Conservation (phyloP, 2,113 vertebrate genomes). For the Pimephales promelas region DNA sequence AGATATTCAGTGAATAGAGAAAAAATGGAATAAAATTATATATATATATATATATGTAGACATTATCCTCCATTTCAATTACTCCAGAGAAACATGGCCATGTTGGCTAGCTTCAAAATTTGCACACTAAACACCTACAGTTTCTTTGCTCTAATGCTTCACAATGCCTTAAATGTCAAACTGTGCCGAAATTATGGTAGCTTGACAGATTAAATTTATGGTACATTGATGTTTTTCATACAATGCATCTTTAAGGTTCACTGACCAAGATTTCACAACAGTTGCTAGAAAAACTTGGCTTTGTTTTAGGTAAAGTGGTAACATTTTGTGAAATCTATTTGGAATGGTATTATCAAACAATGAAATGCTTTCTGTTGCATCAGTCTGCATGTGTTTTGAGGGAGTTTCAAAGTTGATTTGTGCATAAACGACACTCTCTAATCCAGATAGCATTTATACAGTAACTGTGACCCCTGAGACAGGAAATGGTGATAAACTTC, state of each 20-base stretch:
- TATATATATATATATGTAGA: neutral
- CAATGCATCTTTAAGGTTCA: neutral
- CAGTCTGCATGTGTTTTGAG: neutral
- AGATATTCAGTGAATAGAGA: neutral
- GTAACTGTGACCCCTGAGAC: slow-evolving; percentile 1
- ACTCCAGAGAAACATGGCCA: neutral
- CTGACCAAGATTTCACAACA: neutral
- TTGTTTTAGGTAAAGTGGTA: neutral
- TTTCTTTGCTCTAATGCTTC: neutral
- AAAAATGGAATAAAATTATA: neutral
- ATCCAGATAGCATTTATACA: slow-evolving; percentile 14
- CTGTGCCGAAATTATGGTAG: neutral
- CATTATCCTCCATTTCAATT: neutral
- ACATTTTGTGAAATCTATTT: neutral
- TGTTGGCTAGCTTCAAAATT: neutral
- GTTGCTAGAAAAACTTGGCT: neutral
- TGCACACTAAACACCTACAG: neutral
- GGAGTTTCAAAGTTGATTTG: slow-evolving; percentile 1
- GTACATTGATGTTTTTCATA: neutral
- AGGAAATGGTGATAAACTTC: slow-evolving; percentile 21
- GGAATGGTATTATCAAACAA: neutral
- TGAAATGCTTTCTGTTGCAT: neutral
- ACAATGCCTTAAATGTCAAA: neutral
- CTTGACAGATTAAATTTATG: neutral
- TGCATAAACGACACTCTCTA: slow-evolving; percentile 12